Conservation (phyloP, 1,140 invertebrate species). For the Cherax quadricarinatus region DNA sequence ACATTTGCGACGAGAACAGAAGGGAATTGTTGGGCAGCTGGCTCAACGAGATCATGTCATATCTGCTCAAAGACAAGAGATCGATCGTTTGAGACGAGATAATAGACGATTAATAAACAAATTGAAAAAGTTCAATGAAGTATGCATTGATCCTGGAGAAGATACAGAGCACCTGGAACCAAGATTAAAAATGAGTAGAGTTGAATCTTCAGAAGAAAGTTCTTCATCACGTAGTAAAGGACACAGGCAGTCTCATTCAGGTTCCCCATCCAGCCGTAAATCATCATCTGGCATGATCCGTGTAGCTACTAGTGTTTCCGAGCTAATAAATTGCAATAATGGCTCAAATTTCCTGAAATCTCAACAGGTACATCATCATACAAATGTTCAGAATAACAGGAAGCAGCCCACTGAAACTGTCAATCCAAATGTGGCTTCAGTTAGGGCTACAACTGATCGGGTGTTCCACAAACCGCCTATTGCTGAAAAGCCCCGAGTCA, state of each 20-base stretch:
- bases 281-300: conserved; percentile 62
- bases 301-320: conserved; percentile 56
- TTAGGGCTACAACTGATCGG: conserved; percentile 66
- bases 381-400: conserved; percentile 15
- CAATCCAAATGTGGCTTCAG: conserved; percentile 66
- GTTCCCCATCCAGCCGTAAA: conserved; percentile 46
- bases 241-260: background rate
- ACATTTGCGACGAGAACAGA: conserved; percentile 89
- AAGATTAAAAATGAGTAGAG: conserved; percentile 60
- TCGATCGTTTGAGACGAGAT: conserved; percentile 81
- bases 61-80: conserved; percentile 86
- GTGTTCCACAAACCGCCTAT: conserved; percentile 72
- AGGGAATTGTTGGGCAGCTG: conserved; percentile 86
- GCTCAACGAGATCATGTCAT: conserved; percentile 88
- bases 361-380: conserved; percentile 37
- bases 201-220: conserved; percentile 50
- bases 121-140: conserved; percentile 68
- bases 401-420: conserved; percentile 42
- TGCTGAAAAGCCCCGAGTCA: conserved; percentile 67
- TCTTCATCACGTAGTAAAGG: conserved; percentile 15
- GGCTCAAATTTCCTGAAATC: conserved; percentile 48
- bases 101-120: conserved; percentile 71
- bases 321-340: conserved; percentile 52
- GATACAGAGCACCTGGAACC: conserved; percentile 35
- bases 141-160: conserved; percentile 33